Conservation (phyloP, 2,113 vertebrate genomes). For the Thomomys bottae region DNA sequence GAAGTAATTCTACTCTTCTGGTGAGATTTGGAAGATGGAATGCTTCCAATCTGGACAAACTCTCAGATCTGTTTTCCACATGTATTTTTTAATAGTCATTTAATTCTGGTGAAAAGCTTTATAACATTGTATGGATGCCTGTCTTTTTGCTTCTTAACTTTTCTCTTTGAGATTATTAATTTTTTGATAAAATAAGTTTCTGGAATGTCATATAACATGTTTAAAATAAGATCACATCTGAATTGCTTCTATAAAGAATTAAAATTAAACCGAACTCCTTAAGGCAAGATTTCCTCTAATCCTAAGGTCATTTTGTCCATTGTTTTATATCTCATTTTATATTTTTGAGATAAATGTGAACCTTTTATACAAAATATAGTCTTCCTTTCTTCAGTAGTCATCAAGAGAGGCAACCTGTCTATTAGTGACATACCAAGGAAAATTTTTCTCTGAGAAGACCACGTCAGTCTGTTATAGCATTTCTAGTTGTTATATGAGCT, state of each 20-base stretch:
- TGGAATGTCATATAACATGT: background rate
- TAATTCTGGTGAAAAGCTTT: conserved; percentile 46
- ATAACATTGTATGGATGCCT: background rate
- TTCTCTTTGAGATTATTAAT: background rate
- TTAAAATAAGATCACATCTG: background rate
- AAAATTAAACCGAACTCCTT: background rate
- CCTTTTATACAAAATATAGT: background rate
- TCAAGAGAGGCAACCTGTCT: background rate
- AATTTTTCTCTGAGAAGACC: background rate
- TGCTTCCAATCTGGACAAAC: conserved; percentile 15
- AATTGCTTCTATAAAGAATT: background rate
- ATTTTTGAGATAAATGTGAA: background rate
- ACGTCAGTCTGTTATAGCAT: background rate
- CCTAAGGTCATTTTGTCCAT: background rate
- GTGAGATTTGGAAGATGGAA: conserved; percentile 19
- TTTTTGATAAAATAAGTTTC: conserved; percentile 37
- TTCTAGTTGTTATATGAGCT: background rate
- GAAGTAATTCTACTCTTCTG: conserved; percentile 39
- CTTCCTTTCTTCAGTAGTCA: background rate
- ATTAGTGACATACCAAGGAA: background rate
- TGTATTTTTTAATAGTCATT: background rate
- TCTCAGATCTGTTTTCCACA: conserved; percentile 29
- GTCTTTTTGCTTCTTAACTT: background rate
- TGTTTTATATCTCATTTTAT: conserved; percentile 21
- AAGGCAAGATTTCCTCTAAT: background rate